Base-by-base conservation (phyloP, 2,888 invertebrate genomes). In the Escarpia spicata region DNA sequence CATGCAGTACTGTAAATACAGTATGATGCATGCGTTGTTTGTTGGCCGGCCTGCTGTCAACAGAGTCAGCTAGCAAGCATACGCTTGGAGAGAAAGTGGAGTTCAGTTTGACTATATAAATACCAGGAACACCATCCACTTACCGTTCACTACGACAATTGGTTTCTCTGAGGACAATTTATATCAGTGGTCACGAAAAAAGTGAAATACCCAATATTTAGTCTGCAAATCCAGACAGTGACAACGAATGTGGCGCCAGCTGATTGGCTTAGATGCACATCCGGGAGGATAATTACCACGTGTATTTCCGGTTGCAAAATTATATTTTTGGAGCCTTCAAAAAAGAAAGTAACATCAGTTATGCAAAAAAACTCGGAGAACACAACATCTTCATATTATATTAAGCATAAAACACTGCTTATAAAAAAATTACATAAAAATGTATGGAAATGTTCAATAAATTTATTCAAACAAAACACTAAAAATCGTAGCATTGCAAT, bases 171-270 rank as follows among this genome's bases (percentile, higher is more conserved):
- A n/a, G 75, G 4, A 75, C 75, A 75, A 75, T 75, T 75, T 26
- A 75, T 75, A 15, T 26, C 26, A 75, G 75, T 26, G 19, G 75
- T 26, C 75, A 75, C 75, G 75, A 75, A 75, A 75, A 75, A 75
- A 15, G 75, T 75, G 26, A 75, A 75, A 75, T 75, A 75, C 75
- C 19, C 75, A n/a, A 75, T 19, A 75, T 75, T 75, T 75, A 75
- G 75, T 75, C 75, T 75, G 75, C 75, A 75, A 75, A 75, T n/a
- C 75, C 75, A 75, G 75, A 19, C 75, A 26, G 75, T 75, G 75
- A 75, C 75, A 75, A 75, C 75, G 75, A 75, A 75, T 75, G 75
- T 75, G 75, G 75, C 75, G 75, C 75, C 75, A 75, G 75, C 75
- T 75, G 75, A 75, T 75, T 75, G 75, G 75, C 26, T 75, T 75